Conservation (phyloP, 2,797 vertebrate genomes). For the Catamblyrhynchus diadema region DNA sequence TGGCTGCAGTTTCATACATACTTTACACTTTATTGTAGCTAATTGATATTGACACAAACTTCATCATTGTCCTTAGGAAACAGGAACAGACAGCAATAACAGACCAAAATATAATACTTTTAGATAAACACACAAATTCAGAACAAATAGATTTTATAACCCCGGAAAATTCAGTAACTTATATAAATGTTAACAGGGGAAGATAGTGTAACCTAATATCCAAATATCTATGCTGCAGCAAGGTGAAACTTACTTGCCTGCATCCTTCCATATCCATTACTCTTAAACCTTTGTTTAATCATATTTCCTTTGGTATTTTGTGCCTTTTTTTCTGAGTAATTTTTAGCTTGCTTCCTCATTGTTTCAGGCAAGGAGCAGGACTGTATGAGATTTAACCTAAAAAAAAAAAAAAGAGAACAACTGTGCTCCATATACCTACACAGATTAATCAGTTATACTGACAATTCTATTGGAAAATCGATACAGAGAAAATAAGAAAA, state of each 20-base stretch:
- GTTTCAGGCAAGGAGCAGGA: not conserved
- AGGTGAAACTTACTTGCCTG: not conserved
- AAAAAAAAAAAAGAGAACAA: not conserved
- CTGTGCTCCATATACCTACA: not conserved
- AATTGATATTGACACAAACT: not conserved
- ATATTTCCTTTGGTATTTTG: not conserved
- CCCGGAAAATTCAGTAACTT: accelerated
- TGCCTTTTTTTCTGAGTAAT: not conserved
- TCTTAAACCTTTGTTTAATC: not conserved
- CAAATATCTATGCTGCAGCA: not conserved
- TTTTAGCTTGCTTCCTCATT: not conserved
- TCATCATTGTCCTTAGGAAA: not conserved
- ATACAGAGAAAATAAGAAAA: slow-evolving; percentile 53
- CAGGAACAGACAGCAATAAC: not conserved
- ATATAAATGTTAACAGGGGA: not conserved
- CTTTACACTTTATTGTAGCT: not conserved
- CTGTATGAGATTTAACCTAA: not conserved
- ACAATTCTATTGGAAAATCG: slow-evolving; percentile 57
- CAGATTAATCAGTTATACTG: slow-evolving; percentile 58
- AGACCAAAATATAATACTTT: not conserved
- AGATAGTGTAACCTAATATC: not conserved
- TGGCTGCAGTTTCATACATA: not conserved
- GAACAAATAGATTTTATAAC: not conserved
- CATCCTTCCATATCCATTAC: not conserved
- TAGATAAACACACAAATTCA: not conserved